Conservation (phyloP, 1,140 invertebrate species). For the Zaprionus kolodkinae region DNA sequence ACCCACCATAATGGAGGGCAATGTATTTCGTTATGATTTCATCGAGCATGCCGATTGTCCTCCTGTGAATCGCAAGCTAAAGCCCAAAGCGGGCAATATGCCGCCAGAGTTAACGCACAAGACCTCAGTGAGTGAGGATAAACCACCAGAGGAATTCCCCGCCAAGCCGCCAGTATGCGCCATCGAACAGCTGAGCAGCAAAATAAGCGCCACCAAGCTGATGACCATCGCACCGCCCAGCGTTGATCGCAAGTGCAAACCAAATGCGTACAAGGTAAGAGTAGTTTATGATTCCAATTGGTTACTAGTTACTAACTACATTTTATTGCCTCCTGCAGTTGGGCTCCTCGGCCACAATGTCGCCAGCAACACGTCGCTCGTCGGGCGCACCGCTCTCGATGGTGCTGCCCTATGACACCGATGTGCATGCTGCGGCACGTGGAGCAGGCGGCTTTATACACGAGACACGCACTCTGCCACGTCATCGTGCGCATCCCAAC, state of each 20-base stretch:
- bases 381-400: conserved; percentile 69
- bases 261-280: conserved; percentile 73
- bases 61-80: conserved; percentile 90
- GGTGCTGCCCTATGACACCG: conserved; percentile 70
- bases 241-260: conserved; percentile 79
- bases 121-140: conserved; percentile 86
- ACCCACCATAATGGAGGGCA: conserved; percentile 86
- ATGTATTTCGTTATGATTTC: conserved; percentile 86
- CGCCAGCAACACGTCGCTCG: conserved; percentile 60
- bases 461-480: conserved; percentile 78
- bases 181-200: conserved; percentile 64
- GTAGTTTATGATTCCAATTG: not conserved
- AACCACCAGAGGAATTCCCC: conserved; percentile 82
- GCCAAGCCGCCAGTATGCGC: conserved; percentile 68
- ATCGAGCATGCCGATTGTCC: conserved; percentile 87
- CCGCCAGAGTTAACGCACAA: conserved; percentile 29
- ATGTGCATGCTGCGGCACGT: conserved; percentile 53
- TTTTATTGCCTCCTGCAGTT: conserved; percentile 26
- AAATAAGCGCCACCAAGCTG: conserved; percentile 62
- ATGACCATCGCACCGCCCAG: conserved; percentile 75
- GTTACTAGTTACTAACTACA: not conserved
- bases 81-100: conserved; percentile 86
- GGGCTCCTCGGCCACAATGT: conserved; percentile 66
- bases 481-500: conserved; percentile 68
- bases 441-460: conserved; percentile 49